A percentile compares a stretch with the other conserved stretches of the same genome.
phyloP scores from a whole-genome alignment of 2,888 invertebrate genomes.

The Electrophaes corylata region DNA sequence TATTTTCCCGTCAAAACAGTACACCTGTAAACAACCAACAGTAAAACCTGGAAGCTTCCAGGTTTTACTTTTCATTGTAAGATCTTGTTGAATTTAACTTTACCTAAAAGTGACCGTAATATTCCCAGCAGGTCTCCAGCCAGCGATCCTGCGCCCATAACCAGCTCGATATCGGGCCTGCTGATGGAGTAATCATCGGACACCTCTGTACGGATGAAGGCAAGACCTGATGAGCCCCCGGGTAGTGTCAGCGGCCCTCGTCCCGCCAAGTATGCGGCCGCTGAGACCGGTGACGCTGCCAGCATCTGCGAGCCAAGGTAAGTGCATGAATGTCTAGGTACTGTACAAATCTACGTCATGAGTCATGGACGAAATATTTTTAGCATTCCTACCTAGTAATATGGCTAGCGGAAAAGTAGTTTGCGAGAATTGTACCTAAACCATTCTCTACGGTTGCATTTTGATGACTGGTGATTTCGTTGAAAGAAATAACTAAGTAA shows the following conservation, averaged over 20 bases:
- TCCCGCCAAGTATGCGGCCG: constrained; percentile 86
- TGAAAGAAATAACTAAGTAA: too few relatives aligned
- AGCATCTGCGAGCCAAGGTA: constrained; percentile 49
- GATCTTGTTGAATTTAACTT: constrained; percentile 18
- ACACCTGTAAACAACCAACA: too few relatives aligned
- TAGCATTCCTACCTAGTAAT: too few relatives aligned
- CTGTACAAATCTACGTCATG: too few relatives aligned
- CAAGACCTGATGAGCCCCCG: constrained; percentile 91
- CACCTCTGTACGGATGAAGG: constrained; percentile 88
- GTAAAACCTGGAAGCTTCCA: background rate
- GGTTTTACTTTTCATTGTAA: background rate
- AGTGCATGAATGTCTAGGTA: background rate
- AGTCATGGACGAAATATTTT: too few relatives aligned
- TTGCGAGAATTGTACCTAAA: too few relatives aligned
- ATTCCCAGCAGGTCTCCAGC: constrained; percentile 89
- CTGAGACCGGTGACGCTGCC: constrained; percentile 80
- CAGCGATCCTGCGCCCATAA: constrained; percentile 90
- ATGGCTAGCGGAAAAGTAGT: too few relatives aligned
- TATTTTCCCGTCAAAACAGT: background rate
- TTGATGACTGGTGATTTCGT: too few relatives aligned
- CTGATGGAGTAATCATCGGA: constrained; percentile 86
- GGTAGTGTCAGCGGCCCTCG: constrained; percentile 90
- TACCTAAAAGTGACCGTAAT: constrained; percentile 86
- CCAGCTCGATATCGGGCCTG: constrained; percentile 92
- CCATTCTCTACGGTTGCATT: too few relatives aligned